Percentiles rank a stretch among this genome's conserved stretches.
Evolutionary conservation across 2,797 vertebrate species (phyloP).

Genomic region (Tachyglossus aculeatus): DNA sequence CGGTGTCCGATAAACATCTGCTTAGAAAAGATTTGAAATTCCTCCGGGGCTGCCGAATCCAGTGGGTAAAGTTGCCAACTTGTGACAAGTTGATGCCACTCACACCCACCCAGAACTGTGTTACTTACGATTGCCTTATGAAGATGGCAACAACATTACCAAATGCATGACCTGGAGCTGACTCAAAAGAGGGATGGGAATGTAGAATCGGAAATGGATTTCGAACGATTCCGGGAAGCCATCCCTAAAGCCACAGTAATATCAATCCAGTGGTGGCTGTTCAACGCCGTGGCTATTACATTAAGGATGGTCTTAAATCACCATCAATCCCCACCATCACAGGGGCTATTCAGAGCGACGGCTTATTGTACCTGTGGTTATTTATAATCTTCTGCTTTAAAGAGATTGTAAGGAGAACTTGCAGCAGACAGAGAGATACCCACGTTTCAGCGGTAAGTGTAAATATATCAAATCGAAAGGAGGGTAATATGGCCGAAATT

Average conservation of each 20-base stretch:
- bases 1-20: conserved; percentile 43
- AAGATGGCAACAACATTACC: conserved; percentile 7
- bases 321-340: conserved; percentile 14
- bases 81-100: conserved; percentile 31
- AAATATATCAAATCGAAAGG: background rate
- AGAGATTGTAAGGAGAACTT: background rate
- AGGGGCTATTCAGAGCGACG: background rate
- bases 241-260: conserved; percentile 43
- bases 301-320: conserved; percentile 56
- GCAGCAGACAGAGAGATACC: too few species aligned
- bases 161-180: conserved; percentile 29
- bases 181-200: conserved; percentile 30
- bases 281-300: conserved; percentile 43
- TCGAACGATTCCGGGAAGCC: conserved; percentile 39
- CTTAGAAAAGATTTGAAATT: conserved; percentile 32
- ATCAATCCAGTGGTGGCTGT: conserved; percentile 32
- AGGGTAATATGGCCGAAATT: background rate
- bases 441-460: too few species aligned
- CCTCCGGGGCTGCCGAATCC: background rate
- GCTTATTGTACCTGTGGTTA: background rate
- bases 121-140: conserved; percentile 30
- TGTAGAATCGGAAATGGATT: conserved; percentile 13
- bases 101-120: background rate
- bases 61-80: conserved; percentile 7
- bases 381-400: background rate